Conservation (phyloP, 2,888 invertebrate species). For the Drosophila rellima region DNA sequence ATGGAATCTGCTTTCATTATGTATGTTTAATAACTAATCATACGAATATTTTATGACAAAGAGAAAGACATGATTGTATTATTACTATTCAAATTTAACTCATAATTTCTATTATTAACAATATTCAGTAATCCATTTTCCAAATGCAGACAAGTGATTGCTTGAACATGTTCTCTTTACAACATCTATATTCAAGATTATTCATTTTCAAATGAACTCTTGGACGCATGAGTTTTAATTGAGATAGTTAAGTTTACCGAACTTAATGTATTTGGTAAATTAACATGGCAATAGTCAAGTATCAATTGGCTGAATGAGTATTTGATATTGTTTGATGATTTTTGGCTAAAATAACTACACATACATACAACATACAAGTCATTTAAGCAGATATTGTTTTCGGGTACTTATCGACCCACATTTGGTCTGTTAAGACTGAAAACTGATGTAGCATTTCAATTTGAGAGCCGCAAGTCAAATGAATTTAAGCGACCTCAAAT, state of each 20-base stretch:
- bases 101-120: background rate
- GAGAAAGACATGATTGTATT: background rate
- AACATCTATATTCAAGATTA: background rate
- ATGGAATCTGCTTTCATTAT: background rate
- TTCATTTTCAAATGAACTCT: background rate
- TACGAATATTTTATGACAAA: background rate
- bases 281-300: conserved; percentile 5
- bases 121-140: background rate
- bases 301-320: background rate
- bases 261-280: conserved; percentile 10
- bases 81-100: background rate
- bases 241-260: background rate
- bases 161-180: background rate
- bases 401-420: conserved; percentile 5
- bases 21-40: background rate
- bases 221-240: background rate
- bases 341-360: conserved; percentile 1
- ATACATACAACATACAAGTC: background rate
- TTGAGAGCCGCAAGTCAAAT: conserved; percentile 57
- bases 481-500: conserved; percentile 52
- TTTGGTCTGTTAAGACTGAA: conserved; percentile 9
- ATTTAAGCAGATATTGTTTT: background rate
- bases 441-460: conserved; percentile 46
- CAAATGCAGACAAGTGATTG: background rate
- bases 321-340: background rate